Evolutionary conservation across 2,888 invertebrate genomes (phyloP), one percentile per base, ranked within the genome.

Genomic region (Conus canariensis): DNA sequence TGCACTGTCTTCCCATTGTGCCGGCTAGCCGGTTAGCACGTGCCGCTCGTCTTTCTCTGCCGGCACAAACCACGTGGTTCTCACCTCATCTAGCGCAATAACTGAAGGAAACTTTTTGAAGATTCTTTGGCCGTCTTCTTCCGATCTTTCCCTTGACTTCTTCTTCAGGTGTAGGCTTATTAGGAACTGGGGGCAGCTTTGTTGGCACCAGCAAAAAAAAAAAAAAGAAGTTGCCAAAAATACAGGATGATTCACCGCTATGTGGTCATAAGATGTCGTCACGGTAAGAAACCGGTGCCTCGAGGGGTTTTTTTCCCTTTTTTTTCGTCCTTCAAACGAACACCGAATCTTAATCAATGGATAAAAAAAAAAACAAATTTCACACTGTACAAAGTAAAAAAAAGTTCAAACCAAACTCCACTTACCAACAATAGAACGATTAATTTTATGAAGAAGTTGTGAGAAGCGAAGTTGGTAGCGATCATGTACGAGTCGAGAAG

Each of bases 381-480:
- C 10, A 64, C 64, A 64, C 64, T 64, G 16, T 16, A 64, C 64
- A 64, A 64, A 64, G 16, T 7, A 14, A 64, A 64, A 64, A 64
- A 22, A 88, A 8, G 16, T 77, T 45, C 25, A 56, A 67, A 83
- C 19, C 70, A 82, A 85, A 58, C 19, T 14, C 9, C 60, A 64
- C 90, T 90, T 59, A 90, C 90, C 88, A 74, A 67, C n/a, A 45
- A 88, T 56, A 25, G 88, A 83, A 70, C 86, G 85, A 60, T 64
- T 80, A 25, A 90, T 60, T 86, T 90, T 88, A 16, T 90, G 90
- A 88, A 90, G 77, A 58, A 88, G 90, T 88, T 87, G 88, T n/a
- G 80, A 87, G 89, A 89, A 91, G 87, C 87, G 25, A 58, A 89
- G 86, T 45, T 85, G 80, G 77, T 91, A 91, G 58, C 91, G 91